A percentile compares a stretch with the other conserved stretches of the same genome.
phyloP scores from a whole-genome alignment of 2,888 invertebrate genomes.

The Stomorhina lunata region DNA sequence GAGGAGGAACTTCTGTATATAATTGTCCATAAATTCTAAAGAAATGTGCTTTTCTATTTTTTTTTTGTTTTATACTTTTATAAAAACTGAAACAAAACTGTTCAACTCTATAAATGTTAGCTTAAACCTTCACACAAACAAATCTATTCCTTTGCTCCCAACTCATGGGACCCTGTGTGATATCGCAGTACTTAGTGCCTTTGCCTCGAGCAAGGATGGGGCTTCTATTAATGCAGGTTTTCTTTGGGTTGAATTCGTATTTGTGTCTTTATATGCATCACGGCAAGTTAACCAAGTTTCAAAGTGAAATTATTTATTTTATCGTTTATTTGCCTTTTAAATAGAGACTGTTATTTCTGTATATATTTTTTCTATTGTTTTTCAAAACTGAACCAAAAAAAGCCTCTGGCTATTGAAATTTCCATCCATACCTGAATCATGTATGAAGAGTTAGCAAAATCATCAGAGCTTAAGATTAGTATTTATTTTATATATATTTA shows the following conservation, averaged over 20 bases:
- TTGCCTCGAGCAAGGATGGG: conserved; percentile 34
- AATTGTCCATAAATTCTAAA: conserved; percentile 65
- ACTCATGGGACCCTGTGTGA: conserved; percentile 3
- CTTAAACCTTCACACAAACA: conserved; percentile 42
- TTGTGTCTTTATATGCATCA: conserved; percentile 33
- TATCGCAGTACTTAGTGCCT: conserved; percentile 24
- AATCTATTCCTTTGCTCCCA: conserved; percentile 5
- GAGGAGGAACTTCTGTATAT: conserved; percentile 61
- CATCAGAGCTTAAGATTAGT: too few relatives aligned
- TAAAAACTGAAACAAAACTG: conserved; percentile 56
- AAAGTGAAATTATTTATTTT: conserved; percentile 53
- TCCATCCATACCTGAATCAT: neutral
- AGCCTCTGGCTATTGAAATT: neutral
- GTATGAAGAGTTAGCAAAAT: too few relatives aligned
- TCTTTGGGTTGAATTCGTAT: neutral
- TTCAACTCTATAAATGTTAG: conserved; percentile 57
- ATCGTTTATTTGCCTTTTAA: conserved; percentile 39
- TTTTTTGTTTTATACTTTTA: conserved; percentile 35
- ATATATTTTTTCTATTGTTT: too few relatives aligned
- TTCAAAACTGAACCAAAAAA: neutral
- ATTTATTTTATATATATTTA: too few relatives aligned
- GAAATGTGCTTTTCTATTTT: conserved; percentile 53
- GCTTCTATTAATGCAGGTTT: conserved; percentile 39
- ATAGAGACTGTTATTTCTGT: conserved; percentile 1
- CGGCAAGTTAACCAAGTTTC: conserved; percentile 48